Conservation (phyloP, 2,113 vertebrate genomes). For the Ivindomyrus marchei region DNA sequence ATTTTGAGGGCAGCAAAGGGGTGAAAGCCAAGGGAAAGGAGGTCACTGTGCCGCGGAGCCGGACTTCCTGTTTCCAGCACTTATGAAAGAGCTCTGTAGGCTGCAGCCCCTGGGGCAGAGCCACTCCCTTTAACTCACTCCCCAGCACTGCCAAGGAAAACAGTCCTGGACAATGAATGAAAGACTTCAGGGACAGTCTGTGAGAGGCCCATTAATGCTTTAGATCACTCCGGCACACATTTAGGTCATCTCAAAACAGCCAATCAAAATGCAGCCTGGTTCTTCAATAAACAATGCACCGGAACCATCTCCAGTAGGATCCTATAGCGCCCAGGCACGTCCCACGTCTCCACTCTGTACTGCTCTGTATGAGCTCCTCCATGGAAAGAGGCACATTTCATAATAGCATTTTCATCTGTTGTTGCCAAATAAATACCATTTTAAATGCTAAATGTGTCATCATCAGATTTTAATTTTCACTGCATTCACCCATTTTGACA, state of each 20-base stretch:
- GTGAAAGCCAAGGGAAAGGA: background rate
- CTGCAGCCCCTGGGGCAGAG: background rate
- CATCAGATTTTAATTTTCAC: background rate
- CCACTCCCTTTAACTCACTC: background rate
- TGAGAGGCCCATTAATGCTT: conserved; percentile 9
- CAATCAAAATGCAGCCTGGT: background rate
- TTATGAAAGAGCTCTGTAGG: conserved; percentile 45
- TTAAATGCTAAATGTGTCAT: background rate
- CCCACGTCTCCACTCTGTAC: background rate
- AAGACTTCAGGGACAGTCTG: background rate
- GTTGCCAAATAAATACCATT: background rate
- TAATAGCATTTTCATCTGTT: background rate
- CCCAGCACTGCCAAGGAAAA: background rate
- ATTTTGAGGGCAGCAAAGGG: background rate
- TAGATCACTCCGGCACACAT: conserved; percentile 4
- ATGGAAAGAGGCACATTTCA: background rate
- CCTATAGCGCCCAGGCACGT: background rate
- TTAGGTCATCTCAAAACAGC: background rate
- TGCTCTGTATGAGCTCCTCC: background rate
- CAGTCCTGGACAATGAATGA: conserved; percentile 13
- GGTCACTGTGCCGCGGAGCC: conserved; percentile 5
- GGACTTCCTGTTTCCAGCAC: conserved; percentile 54
- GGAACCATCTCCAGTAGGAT: background rate
- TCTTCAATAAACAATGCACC: background rate
- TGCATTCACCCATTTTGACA: background rate